Conservation (phyloP, 2,888 invertebrate genomes). For the Acheta domesticus region DNA sequence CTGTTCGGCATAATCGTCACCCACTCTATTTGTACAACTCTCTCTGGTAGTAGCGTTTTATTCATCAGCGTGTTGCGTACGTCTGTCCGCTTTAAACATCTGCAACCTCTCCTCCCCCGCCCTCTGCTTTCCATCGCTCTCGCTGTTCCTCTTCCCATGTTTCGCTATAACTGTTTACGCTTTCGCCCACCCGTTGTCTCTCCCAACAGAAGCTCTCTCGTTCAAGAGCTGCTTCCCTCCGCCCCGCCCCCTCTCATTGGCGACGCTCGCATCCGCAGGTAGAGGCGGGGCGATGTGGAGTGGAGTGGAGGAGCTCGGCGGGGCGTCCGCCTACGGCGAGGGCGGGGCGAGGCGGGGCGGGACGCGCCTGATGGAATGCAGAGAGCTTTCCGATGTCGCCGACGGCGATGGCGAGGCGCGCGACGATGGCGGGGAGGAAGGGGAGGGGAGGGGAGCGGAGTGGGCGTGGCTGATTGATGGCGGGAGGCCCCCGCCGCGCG, state of each 20-base stretch:
- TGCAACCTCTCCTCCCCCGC: too few species aligned
- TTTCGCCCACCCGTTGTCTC: too few species aligned
- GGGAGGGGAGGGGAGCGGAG: not conserved
- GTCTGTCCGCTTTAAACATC: too few species aligned
- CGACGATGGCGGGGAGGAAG: not conserved
- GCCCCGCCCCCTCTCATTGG: not conserved
- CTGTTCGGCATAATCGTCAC: too few species aligned
- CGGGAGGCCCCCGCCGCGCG: not conserved
- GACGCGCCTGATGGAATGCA: not conserved
- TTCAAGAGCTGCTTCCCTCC: not conserved
- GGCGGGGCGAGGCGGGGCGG: not conserved
- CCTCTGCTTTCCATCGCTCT: too few species aligned
- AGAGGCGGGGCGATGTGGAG: not conserved
- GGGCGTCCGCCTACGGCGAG: not conserved
- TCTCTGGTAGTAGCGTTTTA: too few species aligned
- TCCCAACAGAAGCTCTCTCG: too few species aligned
- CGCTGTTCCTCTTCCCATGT: too few species aligned
- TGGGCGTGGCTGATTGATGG: not conserved
- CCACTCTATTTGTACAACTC: too few species aligned
- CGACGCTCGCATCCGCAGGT: not conserved
- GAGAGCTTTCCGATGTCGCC: conserved; percentile 9
- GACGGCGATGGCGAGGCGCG: too few species aligned
- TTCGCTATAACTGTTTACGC: too few species aligned
- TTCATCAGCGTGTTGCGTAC: too few species aligned
- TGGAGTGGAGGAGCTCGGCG: not conserved